These are phyloP conservation scores for Psylliodes chrysocephalus DNA, from an alignment of 2,888 invertebrate genomes.

Conservation along the genomic window DNA sequence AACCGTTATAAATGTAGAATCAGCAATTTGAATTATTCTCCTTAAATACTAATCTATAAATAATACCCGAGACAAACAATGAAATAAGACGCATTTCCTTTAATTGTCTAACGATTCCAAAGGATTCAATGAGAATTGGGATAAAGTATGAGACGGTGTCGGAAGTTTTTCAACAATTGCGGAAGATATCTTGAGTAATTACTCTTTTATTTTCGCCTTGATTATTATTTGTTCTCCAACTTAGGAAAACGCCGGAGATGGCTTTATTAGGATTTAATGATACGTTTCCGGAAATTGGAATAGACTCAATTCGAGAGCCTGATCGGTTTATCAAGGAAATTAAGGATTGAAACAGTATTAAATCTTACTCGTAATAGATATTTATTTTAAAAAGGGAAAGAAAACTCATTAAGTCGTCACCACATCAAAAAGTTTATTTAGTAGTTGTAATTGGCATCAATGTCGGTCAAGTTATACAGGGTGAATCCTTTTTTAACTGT, in stretches of 20 bases:
- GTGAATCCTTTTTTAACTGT: no score
- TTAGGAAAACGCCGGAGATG: conserved; percentile 38
- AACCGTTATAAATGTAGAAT: no score
- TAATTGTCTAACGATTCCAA: conserved; percentile 9
- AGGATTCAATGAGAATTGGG: conserved; percentile 17
- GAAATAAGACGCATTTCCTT: neutral
- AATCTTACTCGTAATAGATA: no score
- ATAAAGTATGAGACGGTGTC: conserved; percentile 18
- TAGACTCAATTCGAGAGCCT: conserved; percentile 2
- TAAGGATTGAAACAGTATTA: no score
- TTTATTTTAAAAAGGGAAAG: no score
- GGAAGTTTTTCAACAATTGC: conserved; percentile 41
- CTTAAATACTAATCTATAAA: neutral
- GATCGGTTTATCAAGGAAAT: neutral
- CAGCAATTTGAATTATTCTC: no score
- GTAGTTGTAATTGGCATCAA: no score
- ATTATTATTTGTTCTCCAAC: conserved; percentile 47
- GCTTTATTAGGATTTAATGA: conserved; percentile 44
- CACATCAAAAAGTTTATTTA: no score
- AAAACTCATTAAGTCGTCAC: no score
- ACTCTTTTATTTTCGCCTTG: conserved; percentile 47
- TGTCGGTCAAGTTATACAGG: no score
- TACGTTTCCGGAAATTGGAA: conserved; percentile 33
- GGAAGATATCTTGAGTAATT: conserved; percentile 46
- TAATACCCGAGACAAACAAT: neutral